These are phyloP conservation scores for Diploscapter pachys DNA, from an alignment of 1,140 invertebrate species.

Conservation along the genomic window DNA sequence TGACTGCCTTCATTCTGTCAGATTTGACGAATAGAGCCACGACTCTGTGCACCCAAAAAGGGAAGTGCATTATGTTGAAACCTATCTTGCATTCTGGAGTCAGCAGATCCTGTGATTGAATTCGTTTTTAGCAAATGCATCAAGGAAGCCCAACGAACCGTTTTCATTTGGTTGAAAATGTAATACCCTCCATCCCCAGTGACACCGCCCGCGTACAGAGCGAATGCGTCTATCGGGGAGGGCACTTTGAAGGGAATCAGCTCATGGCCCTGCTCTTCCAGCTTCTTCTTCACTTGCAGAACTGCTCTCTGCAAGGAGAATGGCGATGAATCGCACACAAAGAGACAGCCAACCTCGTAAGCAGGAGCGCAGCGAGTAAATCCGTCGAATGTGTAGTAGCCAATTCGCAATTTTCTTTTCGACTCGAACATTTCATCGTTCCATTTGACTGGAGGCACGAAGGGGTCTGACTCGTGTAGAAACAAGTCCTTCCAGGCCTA, in stretches of 20 bases:
- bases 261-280: slow-evolving; percentile 46
- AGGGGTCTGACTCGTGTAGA: slow-evolving; percentile 16
- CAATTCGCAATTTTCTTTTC: slow-evolving; percentile 45
- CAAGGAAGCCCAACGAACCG: not conserved
- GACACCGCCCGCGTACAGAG: slow-evolving; percentile 32
- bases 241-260: slow-evolving; percentile 52
- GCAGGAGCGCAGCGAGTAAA: slow-evolving; percentile 48
- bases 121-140: too few species aligned
- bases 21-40: too few species aligned
- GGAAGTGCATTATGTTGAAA: too few species aligned
- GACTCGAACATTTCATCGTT: slow-evolving; percentile 12
- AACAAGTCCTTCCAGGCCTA: slow-evolving; percentile 9
- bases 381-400: slow-evolving; percentile 50
- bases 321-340: too few species aligned
- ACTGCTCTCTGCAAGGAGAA: slow-evolving; percentile 38
- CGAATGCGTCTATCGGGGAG: slow-evolving; percentile 30
- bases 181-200: slow-evolving; percentile 48
- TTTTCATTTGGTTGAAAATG: not conserved
- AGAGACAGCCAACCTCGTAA: slow-evolving; percentile 18
- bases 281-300: slow-evolving; percentile 38
- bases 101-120: too few species aligned
- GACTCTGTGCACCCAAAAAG: too few species aligned
- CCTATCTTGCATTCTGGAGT: too few species aligned
- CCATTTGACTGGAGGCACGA: slow-evolving; percentile 36
- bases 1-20: too few species aligned